These are phyloP conservation scores for Nephrocerus scutellatus DNA, from an alignment of 2,888 invertebrate species.

Conservation along the genomic window DNA sequence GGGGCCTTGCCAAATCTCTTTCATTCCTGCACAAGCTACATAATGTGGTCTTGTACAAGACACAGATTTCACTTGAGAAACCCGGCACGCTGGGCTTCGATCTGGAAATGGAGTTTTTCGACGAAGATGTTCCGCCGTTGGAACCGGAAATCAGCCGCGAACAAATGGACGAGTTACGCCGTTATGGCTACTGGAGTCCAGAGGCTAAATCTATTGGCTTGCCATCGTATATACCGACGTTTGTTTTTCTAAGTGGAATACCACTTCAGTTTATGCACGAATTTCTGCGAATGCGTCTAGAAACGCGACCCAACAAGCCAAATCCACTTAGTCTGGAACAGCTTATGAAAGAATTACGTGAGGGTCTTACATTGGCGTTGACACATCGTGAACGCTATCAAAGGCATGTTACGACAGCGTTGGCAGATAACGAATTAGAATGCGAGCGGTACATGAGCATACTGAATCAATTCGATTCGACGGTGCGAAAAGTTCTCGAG, in stretches of 20 bases:
- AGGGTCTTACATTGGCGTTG: conserved; percentile 77
- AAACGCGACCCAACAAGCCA: conserved; percentile 74
- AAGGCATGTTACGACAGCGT: conserved; percentile 57
- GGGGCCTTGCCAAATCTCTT: conserved; percentile 75
- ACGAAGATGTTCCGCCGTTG: conserved; percentile 43
- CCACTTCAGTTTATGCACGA: conserved; percentile 90
- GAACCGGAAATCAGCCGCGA: conserved; percentile 44
- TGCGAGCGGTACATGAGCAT: conserved; percentile 53
- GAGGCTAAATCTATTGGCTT: conserved; percentile 70
- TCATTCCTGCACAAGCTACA: conserved; percentile 70
- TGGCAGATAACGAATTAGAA: conserved; percentile 49
- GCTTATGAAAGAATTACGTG: conserved; percentile 82
- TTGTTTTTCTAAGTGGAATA: conserved; percentile 77
- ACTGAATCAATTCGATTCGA: conserved; percentile 67
- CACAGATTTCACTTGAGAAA: conserved; percentile 62
- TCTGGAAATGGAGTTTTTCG: conserved; percentile 47
- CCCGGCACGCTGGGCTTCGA: conserved; percentile 43
- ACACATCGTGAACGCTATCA: conserved; percentile 72
- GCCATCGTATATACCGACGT: conserved; percentile 78
- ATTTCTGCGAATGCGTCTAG: conserved; percentile 76
- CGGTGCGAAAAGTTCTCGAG: conserved; percentile 66
- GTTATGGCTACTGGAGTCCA: conserved; percentile 69
- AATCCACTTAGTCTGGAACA: conserved; percentile 82
- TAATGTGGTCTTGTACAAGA: conserved; percentile 61
- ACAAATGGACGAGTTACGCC: conserved; percentile 42